Evolutionary conservation across 2,113 vertebrate genomes (phyloP).

Genomic region (Nyctibius bracteatus): DNA sequence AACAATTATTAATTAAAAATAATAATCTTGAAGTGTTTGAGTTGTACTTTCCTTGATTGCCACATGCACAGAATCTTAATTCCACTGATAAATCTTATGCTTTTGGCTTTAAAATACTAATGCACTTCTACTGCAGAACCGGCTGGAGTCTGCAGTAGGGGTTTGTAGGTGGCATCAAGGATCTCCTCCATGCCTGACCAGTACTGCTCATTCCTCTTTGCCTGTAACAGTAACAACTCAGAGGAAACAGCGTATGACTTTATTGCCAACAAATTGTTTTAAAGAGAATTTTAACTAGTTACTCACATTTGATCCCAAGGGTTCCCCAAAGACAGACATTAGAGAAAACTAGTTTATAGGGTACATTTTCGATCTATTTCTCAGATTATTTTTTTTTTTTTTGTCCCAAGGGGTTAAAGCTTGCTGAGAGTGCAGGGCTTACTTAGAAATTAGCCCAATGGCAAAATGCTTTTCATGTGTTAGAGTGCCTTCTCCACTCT

Average conservation of each 20-base stretch:
- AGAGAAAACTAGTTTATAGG: not conserved
- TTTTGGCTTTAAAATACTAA: constrained; percentile 15
- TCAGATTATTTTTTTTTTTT: not conserved
- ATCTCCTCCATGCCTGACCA: not conserved
- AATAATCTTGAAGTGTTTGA: constrained; percentile 50
- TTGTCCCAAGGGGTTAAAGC: not conserved
- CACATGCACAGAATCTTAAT: constrained; percentile 50
- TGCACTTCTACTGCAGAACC: not conserved
- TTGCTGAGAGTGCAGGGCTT: not conserved
- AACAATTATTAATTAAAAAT: constrained; percentile 65
- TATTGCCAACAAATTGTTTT: not conserved
- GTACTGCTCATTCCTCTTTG: not conserved
- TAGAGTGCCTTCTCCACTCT: not conserved
- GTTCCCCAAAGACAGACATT: not conserved
- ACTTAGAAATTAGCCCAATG: not conserved
- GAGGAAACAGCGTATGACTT: not conserved
- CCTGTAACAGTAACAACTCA: not conserved
- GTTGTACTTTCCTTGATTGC: constrained; percentile 54
- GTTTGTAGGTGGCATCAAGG: not conserved
- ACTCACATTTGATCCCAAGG: not conserved
- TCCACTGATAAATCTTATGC: not conserved
- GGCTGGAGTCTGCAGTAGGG: not conserved
- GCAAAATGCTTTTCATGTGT: not conserved
- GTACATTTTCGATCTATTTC: not conserved
- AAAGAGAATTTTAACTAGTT: not conserved